Evolutionary conservation across 1,140 invertebrate genomes (phyloP).

Genomic region (Polypedilum pembai): DNA sequence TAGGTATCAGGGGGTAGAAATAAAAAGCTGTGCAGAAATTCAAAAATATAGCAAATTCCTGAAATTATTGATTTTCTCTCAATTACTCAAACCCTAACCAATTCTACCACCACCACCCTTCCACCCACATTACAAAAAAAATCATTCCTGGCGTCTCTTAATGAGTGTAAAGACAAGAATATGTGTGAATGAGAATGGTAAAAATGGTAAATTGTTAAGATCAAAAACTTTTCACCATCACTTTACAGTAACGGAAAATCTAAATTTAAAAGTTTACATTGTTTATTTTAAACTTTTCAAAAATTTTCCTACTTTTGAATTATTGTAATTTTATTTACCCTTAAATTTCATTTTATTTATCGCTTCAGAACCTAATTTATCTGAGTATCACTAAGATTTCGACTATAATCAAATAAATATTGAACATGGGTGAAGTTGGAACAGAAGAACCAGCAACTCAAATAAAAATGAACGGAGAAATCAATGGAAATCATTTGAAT

Average conservation of each 20-base stretch:
- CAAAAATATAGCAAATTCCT: background rate
- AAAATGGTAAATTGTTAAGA: background rate
- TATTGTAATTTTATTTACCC: background rate
- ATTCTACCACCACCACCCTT: too few species aligned
- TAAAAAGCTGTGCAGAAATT: background rate
- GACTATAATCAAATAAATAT: background rate
- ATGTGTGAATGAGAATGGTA: background rate
- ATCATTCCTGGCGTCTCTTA: background rate
- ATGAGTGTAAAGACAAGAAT: background rate
- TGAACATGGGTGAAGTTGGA: slow-evolving; percentile 31
- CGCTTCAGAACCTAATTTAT: background rate
- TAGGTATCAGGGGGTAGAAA: background rate
- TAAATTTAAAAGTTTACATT: background rate
- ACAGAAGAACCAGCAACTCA: slow-evolving; percentile 29
- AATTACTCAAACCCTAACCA: too few species aligned
- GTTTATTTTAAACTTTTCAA: background rate
- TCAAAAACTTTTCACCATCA: background rate
- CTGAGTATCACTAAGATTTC: background rate
- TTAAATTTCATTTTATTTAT: background rate
- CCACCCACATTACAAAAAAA: background rate
- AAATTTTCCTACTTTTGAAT: background rate
- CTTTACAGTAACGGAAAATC: background rate
- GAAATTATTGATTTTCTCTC: slow-evolving; percentile 19
- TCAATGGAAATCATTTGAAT: slow-evolving; percentile 38
- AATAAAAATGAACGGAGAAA: slow-evolving; percentile 41